Base-by-base conservation (phyloP, 2,113 vertebrate species). In the Rhea americana region DNA sequence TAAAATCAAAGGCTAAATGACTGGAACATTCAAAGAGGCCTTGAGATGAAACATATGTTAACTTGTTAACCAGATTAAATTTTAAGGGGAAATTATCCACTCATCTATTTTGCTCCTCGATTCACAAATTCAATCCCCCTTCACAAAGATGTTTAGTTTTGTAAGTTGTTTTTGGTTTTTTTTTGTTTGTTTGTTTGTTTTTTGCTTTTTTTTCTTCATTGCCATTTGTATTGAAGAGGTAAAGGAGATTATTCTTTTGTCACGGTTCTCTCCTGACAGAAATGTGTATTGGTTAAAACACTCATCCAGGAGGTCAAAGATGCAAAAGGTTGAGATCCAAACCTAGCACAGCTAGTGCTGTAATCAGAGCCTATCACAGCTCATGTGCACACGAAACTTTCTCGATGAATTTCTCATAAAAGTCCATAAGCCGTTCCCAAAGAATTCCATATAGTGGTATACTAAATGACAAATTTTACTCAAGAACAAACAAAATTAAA, bases 121-220 rank as follows among this genome's bases (percentile, higher is more conserved):
- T 67, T 6, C 30, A 37, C 22, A 37, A 24, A 1, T 18, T 6
- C 0, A 0, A 15, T 11, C 8, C 5, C 5, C 30, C 4, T 3
- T 37, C 7, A 7, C 15, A 30, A 25, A 37, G 2, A 20, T 20
- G 5, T 6, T 11, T n/a, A 3, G 7, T 80, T 82, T 73, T 32
- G 12, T 35, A 51, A 24, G 8, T 30, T 55, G 50, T 16, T 28
- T 28, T 35, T 5, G 35, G 35, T 35, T 35, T 35, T 35, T 35
- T 35, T n/a, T n/a, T n/a, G n/a, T n/a, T n/a, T n/a, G n/a, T n/a
- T 53, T 53, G 9, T 25, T 55, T 55, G 9, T 2, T 76, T 67
- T 90, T 32, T 39, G 8, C 1, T 8, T 37, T 17, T 73, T 13
- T 55, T 2, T 5, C n/a, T 35, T 39, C 50, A 51, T 5, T 67